Percentiles rank a stretch among this genome's conserved stretches.
Conservation (phyloP, 2,888 invertebrate species). For the Ornithoptera priamus region DNA sequence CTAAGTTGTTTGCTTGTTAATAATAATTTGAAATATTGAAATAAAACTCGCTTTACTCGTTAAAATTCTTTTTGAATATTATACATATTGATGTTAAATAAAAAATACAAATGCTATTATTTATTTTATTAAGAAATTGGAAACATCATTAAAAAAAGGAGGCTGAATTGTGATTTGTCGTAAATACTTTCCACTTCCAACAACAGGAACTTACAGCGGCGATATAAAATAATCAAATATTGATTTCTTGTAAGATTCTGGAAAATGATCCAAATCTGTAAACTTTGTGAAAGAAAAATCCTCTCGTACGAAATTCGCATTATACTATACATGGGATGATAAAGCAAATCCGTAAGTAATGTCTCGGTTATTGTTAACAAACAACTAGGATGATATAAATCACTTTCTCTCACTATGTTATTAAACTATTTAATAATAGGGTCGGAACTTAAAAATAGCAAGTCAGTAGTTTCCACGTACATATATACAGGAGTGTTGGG, state of each 20-base stretch:
- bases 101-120: no score
- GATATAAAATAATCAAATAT: slow-evolving; percentile 30
- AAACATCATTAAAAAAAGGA: slow-evolving; percentile 49
- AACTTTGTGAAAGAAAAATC: neutral
- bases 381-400: neutral
- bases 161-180: slow-evolving; percentile 57
- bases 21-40: no score
- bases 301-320: slow-evolving; percentile 1
- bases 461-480: slow-evolving; percentile 4
- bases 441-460: neutral
- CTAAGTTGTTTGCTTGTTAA: no score
- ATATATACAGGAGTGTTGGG: neutral
- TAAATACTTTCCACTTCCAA: slow-evolving; percentile 47
- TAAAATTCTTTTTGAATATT: no score
- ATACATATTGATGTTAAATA: no score
- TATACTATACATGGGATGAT: slow-evolving; percentile 4
- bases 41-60: no score
- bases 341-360: slow-evolving; percentile 4
- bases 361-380: slow-evolving; percentile 9
- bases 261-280: neutral
- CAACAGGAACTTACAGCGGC: slow-evolving; percentile 36
- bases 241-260: slow-evolving; percentile 29
- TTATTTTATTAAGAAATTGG: no score
- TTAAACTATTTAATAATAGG: slow-evolving; percentile 4
- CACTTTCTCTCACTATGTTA: neutral